Evolutionary conservation across 2,797 vertebrate species (phyloP), one percentile per base, ranked within the genome.

Genomic region (Poliocrania exsul): DNA sequence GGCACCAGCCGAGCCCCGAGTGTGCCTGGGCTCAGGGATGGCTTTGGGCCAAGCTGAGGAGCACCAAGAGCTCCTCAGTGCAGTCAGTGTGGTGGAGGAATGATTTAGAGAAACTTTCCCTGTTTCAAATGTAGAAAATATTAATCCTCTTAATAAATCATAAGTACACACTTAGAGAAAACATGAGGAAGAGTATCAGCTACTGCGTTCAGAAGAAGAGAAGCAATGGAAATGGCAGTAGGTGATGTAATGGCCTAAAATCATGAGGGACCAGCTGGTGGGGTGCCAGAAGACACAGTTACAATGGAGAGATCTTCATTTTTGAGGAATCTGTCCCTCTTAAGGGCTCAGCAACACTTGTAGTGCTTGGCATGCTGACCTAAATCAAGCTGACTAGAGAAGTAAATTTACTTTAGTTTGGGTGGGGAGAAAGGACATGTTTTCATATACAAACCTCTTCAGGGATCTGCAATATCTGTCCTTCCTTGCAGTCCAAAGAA

Each of bases 1-100:
- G 49, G 49, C 29, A 56, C 10, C 2, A 1, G 40, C 33, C 4
- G 5, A 24, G 26, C 0, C 4, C 25, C 0, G 0, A 24, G 66
- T 7, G 31, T 38, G 11, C 28, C 54, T 17, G 33, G 46, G 6
- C 31, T 26, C 42, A 13, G 25, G 31, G 15, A 15, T 73, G 67
- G 15, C 14, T 31, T 65, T 0, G 1, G n/a, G 31, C 24, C 17
- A 10, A 7, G 26, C 21, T 40, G 38, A 35, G 20, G 31, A 50
- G 29, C 71, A 77, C 20, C 20, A 53, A 21, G 47, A 49, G 16
- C 40, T 54, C 5, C 23, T 13, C 26, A 29, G 31, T 13, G n/a
- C 25, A 82, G 15, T 40, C 26, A 21, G 9, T 2, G 8, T 1
- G 6, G 58, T 15, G 31, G n/a, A 47, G 17, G 33, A 80, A 23